These are phyloP conservation scores for Stegodyphus dumicola DNA, from an alignment of 1,140 invertebrate genomes.

Conservation along the genomic window DNA sequence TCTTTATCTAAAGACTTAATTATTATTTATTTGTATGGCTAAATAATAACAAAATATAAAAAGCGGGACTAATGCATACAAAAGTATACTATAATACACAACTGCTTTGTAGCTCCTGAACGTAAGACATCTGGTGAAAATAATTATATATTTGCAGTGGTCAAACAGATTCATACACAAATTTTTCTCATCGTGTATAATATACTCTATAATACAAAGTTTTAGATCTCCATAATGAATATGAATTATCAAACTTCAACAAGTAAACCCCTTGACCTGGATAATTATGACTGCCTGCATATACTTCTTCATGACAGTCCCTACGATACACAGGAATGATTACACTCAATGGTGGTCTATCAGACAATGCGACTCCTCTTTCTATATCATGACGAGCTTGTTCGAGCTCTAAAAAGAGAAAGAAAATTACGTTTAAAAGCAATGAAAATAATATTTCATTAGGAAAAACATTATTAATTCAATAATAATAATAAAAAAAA, in stretches of 20 bases:
- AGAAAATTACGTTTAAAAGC: conserved; percentile 13
- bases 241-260: conserved; percentile 99
- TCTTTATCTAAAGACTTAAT: too few relatives aligned
- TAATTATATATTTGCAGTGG: not conserved
- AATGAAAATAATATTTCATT: not conserved
- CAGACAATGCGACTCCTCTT: conserved; percentile 54
- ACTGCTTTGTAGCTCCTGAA: too few relatives aligned
- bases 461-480: too few relatives aligned
- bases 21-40: too few relatives aligned
- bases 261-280: conserved; percentile 97
- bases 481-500: too few relatives aligned
- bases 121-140: not conserved
- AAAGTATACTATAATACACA: too few relatives aligned
- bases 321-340: conserved; percentile 93
- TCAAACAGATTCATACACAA: not conserved
- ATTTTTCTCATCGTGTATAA: conserved; percentile 77
- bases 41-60: too few relatives aligned
- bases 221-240: conserved; percentile 98
- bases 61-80: too few relatives aligned
- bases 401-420: conserved; percentile 71
- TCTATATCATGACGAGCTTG: conserved; percentile 22
- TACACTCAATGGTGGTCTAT: conserved; percentile 77
- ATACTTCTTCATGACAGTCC: conserved; percentile 96
- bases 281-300: conserved; percentile 96
- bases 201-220: conserved; percentile 98